Evolutionary conservation across 2,888 invertebrate genomes (phyloP).

Genomic region (Hoplodrina blanda): DNA sequence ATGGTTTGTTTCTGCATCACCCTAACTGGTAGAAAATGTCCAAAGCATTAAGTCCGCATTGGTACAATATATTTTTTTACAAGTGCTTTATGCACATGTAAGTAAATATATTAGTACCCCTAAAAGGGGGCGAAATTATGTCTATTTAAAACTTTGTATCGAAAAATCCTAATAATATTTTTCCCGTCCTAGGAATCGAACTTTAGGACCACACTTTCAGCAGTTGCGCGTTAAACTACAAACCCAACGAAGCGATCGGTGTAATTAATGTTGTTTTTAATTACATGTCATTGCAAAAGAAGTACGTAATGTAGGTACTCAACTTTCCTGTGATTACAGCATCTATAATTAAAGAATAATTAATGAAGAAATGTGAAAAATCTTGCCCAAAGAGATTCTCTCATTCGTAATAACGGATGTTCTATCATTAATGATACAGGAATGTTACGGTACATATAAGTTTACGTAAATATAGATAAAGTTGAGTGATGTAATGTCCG

Average conservation of each 20-base stretch:
- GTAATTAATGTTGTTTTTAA: slow-evolving; percentile 14
- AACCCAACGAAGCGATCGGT: background rate
- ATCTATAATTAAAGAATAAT: slow-evolving; percentile 23
- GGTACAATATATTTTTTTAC: too few relatives aligned
- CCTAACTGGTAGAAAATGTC: too few relatives aligned
- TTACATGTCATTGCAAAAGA: slow-evolving; percentile 9
- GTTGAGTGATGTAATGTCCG: slow-evolving; percentile 10
- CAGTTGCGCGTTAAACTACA: background rate
- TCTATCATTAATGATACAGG: slow-evolving; percentile 13
- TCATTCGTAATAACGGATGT: slow-evolving; percentile 30
- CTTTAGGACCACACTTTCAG: background rate
- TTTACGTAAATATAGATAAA: background rate
- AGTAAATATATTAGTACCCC: too few relatives aligned
- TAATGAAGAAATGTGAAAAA: slow-evolving; percentile 7
- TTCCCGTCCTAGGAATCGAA: background rate
- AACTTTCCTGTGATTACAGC: slow-evolving; percentile 11
- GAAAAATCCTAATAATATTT: background rate
- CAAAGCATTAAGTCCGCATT: too few relatives aligned
- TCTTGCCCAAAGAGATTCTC: slow-evolving; percentile 22
- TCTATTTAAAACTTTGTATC: too few relatives aligned
- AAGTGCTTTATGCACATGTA: too few relatives aligned
- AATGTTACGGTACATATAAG: slow-evolving; percentile 11
- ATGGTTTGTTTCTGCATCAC: too few relatives aligned
- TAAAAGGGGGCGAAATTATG: too few relatives aligned
- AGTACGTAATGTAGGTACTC: background rate